Percentiles rank a stretch among this genome's conserved stretches.
phyloP scores from a whole-genome alignment of 2,888 invertebrate species.

The Drosophila flavopinicola region DNA sequence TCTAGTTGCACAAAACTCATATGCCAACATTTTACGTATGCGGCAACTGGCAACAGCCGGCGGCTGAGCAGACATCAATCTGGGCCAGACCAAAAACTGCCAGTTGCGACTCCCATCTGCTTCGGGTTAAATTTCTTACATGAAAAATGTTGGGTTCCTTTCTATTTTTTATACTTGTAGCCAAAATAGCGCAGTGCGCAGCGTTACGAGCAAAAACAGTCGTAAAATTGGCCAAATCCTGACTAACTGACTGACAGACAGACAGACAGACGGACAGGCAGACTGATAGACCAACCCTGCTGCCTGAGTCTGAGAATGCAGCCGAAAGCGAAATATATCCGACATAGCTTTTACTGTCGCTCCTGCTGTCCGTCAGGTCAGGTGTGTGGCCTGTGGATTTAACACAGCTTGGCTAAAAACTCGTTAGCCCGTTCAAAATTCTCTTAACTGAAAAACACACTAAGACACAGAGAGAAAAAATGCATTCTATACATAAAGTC shows the following conservation, averaged over 20 bases:
- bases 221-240: constrained; percentile 39
- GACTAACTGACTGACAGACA: constrained; percentile 4
- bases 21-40: constrained; percentile 6
- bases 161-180: not conserved
- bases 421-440: not conserved
- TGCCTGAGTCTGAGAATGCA: constrained; percentile 1
- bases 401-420: constrained; percentile 6
- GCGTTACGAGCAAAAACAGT: constrained; percentile 32
- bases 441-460: no score
- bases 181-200: constrained; percentile 31
- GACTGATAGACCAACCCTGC: not conserved
- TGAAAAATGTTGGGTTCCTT: not conserved
- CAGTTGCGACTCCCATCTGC: constrained; percentile 6
- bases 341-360: not conserved
- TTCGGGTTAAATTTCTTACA: constrained; percentile 1
- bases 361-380: constrained; percentile 15
- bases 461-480: no score
- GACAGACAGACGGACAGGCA: not conserved
- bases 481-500: no score
- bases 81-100: constrained; percentile 4
- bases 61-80: constrained; percentile 5
- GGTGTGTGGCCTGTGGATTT: constrained; percentile 17
- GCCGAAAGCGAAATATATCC: not conserved
- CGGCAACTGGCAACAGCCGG: constrained; percentile 15
- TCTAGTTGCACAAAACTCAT: not conserved